Evolutionary conservation across 92 coral and sea anemone genomes (phyloP).

Genomic region (Epizoanthus illoricatus): DNA sequence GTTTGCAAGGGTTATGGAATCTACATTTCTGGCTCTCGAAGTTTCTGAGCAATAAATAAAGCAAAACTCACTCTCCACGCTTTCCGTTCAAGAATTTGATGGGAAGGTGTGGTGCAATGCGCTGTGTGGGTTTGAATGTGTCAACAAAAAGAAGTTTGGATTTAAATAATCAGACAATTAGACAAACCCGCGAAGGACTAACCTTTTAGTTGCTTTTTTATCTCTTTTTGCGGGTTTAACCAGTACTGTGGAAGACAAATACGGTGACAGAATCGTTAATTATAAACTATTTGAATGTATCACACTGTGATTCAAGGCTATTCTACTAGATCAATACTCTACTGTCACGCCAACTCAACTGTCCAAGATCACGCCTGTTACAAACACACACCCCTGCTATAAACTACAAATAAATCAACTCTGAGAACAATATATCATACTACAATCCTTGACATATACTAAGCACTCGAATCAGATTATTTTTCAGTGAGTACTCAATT

Average conservation of each 20-base stretch:
- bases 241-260: constrained; percentile 70
- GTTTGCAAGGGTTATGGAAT: too few species aligned
- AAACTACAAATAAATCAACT: neutral
- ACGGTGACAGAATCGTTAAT: constrained; percentile 25
- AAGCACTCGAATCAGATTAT: constrained; percentile 10
- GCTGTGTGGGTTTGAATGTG: constrained; percentile 9
- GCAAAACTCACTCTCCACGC: neutral
- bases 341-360: constrained; percentile 24
- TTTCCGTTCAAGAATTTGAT: neutral
- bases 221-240: constrained; percentile 89
- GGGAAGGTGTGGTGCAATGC: neutral
- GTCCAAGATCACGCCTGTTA: neutral
- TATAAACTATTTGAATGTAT: constrained; percentile 7
- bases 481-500: neutral
- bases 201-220: constrained; percentile 93
- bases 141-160: constrained; percentile 11
- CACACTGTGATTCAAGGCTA: too few species aligned
- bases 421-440: neutral
- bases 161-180: constrained; percentile 9
- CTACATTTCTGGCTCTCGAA: too few species aligned
- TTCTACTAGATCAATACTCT: neutral
- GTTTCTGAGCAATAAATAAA: too few species aligned
- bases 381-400: neutral
- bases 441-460: neutral
- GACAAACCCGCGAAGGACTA: neutral